Conservation (phyloP, 2,113 vertebrate species). For the Oplegnathus fasciatus region DNA sequence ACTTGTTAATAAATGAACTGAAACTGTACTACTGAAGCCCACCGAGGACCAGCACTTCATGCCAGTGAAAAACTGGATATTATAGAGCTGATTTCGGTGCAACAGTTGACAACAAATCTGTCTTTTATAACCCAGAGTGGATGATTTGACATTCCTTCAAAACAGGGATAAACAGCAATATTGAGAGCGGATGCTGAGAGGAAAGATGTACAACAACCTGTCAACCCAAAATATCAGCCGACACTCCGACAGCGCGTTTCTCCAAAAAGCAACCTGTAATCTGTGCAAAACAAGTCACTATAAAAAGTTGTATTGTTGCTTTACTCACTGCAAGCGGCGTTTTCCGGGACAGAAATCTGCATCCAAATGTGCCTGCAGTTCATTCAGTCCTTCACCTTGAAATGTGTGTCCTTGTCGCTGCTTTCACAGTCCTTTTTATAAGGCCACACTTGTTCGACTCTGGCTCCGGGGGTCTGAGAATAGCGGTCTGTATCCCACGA, state of each 20-base stretch:
- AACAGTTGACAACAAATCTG: constrained; percentile 24
- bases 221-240: background rate
- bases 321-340: constrained; percentile 57
- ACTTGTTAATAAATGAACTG: background rate
- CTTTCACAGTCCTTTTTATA: constrained; percentile 43
- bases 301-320: constrained; percentile 56
- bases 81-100: background rate
- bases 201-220: background rate
- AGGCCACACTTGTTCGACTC: constrained; percentile 51
- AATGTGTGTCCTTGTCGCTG: constrained; percentile 30
- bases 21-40: background rate
- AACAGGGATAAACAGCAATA: background rate
- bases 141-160: background rate
- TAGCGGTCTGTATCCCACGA: constrained; percentile 66
- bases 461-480: constrained; percentile 53
- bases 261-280: constrained; percentile 15
- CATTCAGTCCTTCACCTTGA: constrained; percentile 42
- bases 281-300: background rate
- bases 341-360: constrained; percentile 2
- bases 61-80: background rate
- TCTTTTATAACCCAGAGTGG: background rate
- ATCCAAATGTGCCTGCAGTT: constrained; percentile 28
- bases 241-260: background rate
- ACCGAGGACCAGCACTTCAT: background rate
- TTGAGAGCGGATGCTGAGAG: constrained; percentile 2